Evolutionary conservation across 1,140 invertebrate species (phyloP), one percentile per base, ranked within the genome.

Genomic region (Lepidurus arcticus): DNA sequence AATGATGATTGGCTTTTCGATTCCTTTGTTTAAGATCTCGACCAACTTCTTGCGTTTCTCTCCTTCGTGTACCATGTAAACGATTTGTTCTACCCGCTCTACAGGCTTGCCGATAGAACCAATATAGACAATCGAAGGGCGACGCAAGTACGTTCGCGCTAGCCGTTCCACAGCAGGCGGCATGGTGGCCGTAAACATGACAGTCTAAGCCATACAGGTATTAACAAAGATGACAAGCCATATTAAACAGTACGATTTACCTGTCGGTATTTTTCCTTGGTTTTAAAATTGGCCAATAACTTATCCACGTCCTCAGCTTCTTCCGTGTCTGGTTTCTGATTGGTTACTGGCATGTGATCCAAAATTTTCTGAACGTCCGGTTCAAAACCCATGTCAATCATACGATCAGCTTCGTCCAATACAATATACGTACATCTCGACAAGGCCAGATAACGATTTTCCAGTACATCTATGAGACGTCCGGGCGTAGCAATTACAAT

Each of bases 111-210:
- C 98, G 80, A 95, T 91, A n/a, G 95, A 96, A 79, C 98, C 98
- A 82, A 99, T 99, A 83, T 99, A 98, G 0, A 99, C 98, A 7
- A 98, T 93, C 10, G 97, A 96, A 4, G 98, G 98, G 83, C 98
- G 88, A 78, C 98, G 88, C 8, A 99, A 86, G 87, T 99, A 99
- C 44, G 92, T 95, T 81, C 96, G 88, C 0, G 98, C 98, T 74
- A 99, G 86, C 81, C 98, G 88, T 87, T 99, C 98, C 3, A 99
- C 96, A 8, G 97, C 94, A 1, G 98, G 91, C 8, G 97, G 97
- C 98, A 99, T 99, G 82, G 98, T 99, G 21, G 98, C 98, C 73
- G 98, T 99, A 86, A 99, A 99, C 98, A 99, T 99, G 80, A 99
- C 98, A 83, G 98, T 99, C 92, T 93, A 85, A 85, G 81, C n/a